Conservation (phyloP, 2,113 vertebrate genomes). For the Sapajus apella region DNA sequence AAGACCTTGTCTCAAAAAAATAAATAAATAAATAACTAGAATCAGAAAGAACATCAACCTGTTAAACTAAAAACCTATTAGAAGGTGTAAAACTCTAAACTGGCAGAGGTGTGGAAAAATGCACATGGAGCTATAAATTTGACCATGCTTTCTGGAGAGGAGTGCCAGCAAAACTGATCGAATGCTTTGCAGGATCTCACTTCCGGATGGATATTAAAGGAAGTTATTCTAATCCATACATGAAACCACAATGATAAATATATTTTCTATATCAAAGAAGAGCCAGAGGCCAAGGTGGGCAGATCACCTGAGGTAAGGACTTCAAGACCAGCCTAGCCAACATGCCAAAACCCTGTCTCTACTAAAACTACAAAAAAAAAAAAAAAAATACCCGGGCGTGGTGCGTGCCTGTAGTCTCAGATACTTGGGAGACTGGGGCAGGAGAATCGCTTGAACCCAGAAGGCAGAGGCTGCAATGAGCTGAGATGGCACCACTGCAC, state of each 20-base stretch:
- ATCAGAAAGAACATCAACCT: not conserved
- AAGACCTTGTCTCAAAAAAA: too few relatives aligned
- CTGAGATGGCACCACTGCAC: too few relatives aligned
- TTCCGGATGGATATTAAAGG: not conserved
- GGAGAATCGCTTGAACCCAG: too few relatives aligned
- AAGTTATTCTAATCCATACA: not conserved
- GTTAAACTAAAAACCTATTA: not conserved
- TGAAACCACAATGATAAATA: not conserved
- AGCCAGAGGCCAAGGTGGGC: not conserved
- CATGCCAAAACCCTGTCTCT: too few relatives aligned
- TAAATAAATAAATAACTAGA: not conserved
- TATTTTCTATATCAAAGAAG: not conserved
- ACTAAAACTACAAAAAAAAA: too few relatives aligned
- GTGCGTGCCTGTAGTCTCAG: too few relatives aligned
- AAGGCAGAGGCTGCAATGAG: too few relatives aligned
- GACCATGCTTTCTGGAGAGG: not conserved
- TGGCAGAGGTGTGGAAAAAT: not conserved
- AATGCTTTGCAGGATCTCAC: not conserved
- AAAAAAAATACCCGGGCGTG: too few relatives aligned
- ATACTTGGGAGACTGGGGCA: too few relatives aligned
- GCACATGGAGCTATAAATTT: not conserved
- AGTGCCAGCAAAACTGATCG: too few relatives aligned
- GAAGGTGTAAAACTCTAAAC: not conserved
- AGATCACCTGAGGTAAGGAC: too few relatives aligned
- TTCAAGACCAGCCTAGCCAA: too few relatives aligned